A percentile compares a stretch with the other conserved stretches of the same genome.
Evolutionary conservation across 2,113 vertebrate species (phyloP).

Genomic region (Nanger granti): DNA sequence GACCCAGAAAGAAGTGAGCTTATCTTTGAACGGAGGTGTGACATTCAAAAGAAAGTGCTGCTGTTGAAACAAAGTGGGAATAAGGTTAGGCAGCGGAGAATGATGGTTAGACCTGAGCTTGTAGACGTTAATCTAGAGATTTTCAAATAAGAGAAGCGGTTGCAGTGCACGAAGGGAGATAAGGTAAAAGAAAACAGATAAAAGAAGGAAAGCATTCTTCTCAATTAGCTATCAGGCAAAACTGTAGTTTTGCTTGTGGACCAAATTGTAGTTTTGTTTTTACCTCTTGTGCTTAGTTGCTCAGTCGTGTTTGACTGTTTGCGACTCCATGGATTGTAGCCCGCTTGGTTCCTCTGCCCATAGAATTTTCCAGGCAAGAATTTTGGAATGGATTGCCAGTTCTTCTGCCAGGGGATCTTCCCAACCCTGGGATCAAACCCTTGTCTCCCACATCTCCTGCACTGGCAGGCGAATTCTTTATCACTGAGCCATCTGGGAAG

Average conservation of each 20-base stretch:
- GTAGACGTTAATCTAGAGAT: not conserved
- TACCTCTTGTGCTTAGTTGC: not conserved
- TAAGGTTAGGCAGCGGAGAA: not conserved
- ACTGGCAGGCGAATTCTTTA: not conserved
- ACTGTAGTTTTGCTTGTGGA: not conserved
- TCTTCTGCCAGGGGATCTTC: not conserved
- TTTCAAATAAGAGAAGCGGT: not conserved
- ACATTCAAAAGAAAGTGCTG: not conserved
- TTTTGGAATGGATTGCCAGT: not conserved
- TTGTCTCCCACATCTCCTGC: not conserved
- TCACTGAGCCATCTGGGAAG: not conserved
- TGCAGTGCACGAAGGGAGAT: not conserved
- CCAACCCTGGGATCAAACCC: not conserved
- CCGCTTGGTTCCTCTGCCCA: not conserved
- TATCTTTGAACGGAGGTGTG: not conserved
- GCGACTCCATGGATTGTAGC: not conserved
- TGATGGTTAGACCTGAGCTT: not conserved
- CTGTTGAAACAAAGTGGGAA: not conserved
- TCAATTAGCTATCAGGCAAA: not conserved
- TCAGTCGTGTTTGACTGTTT: not conserved
- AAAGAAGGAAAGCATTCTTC: not conserved
- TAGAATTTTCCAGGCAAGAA: not conserved
- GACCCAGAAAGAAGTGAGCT: not conserved
- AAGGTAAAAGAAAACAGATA: not conserved
- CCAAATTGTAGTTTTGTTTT: not conserved